These are phyloP conservation scores for Ictalurus furcatus DNA, from an alignment of 2,113 vertebrate species.

Conservation along the genomic window DNA sequence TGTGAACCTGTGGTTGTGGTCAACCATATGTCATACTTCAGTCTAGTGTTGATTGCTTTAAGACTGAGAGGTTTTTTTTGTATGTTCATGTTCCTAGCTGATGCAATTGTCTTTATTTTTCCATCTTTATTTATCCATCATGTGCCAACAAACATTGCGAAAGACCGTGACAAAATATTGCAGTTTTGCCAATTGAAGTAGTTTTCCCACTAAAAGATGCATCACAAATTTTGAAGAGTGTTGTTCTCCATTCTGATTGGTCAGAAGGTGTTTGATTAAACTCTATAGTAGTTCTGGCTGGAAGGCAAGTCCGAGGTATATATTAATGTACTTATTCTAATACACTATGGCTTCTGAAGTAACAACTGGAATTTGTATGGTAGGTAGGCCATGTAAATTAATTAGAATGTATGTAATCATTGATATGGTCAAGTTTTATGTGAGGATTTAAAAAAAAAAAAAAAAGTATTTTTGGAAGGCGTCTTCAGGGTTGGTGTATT, in stretches of 20 bases:
- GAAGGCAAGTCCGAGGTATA: neutral
- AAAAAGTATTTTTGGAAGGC: too few relatives aligned
- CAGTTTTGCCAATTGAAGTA: too few relatives aligned
- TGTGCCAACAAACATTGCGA: too few relatives aligned
- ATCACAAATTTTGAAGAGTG: too few relatives aligned
- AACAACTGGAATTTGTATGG: neutral
- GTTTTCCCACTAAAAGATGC: too few relatives aligned
- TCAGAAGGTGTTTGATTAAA: neutral
- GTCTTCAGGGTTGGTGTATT: too few relatives aligned
- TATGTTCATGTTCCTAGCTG: neutral
- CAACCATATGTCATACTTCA: neutral
- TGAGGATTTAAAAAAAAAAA: too few relatives aligned
- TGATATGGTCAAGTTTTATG: too few relatives aligned
- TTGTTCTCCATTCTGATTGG: neutral
- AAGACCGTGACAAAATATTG: too few relatives aligned
- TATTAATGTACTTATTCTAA: neutral
- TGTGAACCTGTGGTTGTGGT: constrained; percentile 11
- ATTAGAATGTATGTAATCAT: neutral
- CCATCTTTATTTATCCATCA: neutral
- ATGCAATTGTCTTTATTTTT: neutral
- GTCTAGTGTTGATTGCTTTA: constrained; percentile 8
- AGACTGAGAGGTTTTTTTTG: neutral
- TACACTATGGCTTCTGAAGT: neutral
- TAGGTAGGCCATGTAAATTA: neutral
- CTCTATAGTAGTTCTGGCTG: neutral